Conservation (phyloP, 2,113 vertebrate species). For the Microtus pennsylvanicus region DNA sequence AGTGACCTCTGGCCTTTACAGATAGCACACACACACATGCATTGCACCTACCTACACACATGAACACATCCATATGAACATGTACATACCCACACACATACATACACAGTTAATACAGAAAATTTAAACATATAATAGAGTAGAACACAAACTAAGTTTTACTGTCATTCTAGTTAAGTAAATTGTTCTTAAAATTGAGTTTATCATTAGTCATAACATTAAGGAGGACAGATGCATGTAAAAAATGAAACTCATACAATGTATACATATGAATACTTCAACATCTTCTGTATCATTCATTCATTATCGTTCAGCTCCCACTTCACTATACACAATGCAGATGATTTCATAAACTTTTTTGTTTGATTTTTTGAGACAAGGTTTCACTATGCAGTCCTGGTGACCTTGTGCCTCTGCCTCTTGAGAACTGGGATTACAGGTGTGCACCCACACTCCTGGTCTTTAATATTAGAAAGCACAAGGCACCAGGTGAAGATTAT, state of each 20-base stretch:
- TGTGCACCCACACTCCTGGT: background rate
- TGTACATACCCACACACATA: background rate
- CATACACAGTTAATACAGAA: background rate
- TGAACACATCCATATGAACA: background rate
- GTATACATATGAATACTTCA: background rate
- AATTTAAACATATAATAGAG: background rate
- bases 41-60: background rate
- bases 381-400: background rate
- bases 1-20: background rate
- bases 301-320: background rate
- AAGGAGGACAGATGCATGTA: background rate
- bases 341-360: background rate
- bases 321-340: slow-evolving; percentile 1
- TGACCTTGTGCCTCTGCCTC: background rate
- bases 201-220: slow-evolving; percentile 4
- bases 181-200: slow-evolving; percentile 11
- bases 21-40: too few species aligned
- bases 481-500: background rate
- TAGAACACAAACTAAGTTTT: slow-evolving; percentile 35
- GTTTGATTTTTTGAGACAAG: background rate
- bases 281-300: background rate
- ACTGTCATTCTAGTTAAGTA: background rate
- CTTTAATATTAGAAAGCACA: background rate
- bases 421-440: background rate
- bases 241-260: background rate